phyloP scores from a whole-genome alignment of 1,140 invertebrate species.

The Gonioctena quinquepunctata region DNA sequence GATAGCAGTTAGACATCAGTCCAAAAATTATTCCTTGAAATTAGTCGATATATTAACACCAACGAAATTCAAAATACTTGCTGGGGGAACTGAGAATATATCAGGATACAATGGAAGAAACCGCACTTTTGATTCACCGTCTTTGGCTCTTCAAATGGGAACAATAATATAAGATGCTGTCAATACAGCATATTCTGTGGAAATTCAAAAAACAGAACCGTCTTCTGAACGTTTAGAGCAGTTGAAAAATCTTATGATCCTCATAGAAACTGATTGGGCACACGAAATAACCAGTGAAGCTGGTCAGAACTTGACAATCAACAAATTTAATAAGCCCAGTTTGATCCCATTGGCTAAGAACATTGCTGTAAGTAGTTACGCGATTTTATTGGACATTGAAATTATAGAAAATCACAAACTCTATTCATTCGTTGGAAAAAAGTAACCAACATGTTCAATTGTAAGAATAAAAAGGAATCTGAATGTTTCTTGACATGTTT shows the following conservation, averaged over 20 bases:
- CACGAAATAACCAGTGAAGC: conserved; percentile 48
- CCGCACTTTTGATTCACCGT: conserved; percentile 7
- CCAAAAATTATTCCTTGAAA: not conserved
- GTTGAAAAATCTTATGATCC: conserved; percentile 41
- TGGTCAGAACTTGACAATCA: conserved; percentile 30
- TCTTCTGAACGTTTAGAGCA: not conserved
- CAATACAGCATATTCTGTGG: conserved; percentile 15
- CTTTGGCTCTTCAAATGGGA: conserved; percentile 20
- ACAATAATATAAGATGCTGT: conserved; percentile 10
- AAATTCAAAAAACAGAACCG: conserved; percentile 38
- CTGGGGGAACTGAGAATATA: conserved; percentile 10
- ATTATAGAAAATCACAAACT: no score
- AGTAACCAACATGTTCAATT: no score
- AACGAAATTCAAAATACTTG: conserved; percentile 24
- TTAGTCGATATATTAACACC: conserved; percentile 15
- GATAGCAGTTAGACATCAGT: conserved; percentile 22
- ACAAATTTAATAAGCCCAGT: conserved; percentile 34
- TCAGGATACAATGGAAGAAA: not conserved
- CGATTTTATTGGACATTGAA: no score
- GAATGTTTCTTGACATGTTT: no score
- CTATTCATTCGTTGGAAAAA: no score
- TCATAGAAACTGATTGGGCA: conserved; percentile 46
- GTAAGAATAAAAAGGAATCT: no score
- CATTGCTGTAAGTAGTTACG: no score
- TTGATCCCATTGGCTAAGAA: conserved; percentile 36